Conservation (phyloP, 2,888 invertebrate genomes). For the Osmoderma eremita region DNA sequence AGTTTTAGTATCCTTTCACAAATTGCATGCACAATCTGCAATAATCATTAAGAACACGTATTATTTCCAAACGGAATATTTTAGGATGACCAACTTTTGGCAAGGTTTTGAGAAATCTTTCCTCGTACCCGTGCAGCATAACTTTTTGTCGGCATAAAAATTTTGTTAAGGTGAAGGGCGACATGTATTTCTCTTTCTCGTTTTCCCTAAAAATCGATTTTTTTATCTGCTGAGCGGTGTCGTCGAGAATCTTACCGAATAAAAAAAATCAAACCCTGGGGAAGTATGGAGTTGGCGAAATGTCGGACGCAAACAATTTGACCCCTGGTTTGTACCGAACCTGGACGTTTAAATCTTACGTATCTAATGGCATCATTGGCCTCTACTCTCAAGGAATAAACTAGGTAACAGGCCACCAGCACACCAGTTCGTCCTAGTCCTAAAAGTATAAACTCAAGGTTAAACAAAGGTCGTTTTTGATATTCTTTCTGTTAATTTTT, state of each 20-base stretch:
- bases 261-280: constrained; percentile 79
- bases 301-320: constrained; percentile 85
- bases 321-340: constrained; percentile 83
- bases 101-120: constrained; percentile 76
- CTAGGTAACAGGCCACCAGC: constrained; percentile 85
- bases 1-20: constrained; percentile 81
- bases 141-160: constrained; percentile 77
- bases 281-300: constrained; percentile 82
- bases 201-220: constrained; percentile 58
- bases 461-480: constrained; percentile 5
- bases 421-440: constrained; percentile 88
- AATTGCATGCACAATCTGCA: constrained; percentile 78
- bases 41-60: constrained; percentile 42
- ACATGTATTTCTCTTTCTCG: constrained; percentile 63
- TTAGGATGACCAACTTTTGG: constrained; percentile 73
- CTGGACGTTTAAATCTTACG: constrained; percentile 79
- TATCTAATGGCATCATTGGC: constrained; percentile 84
- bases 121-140: constrained; percentile 81
- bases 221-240: neutral
- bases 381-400: constrained; percentile 79
- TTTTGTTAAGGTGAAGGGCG: constrained; percentile 75
- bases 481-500: too few species aligned
- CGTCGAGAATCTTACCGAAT: constrained; percentile 67
- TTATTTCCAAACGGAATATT: neutral
- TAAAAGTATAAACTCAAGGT: constrained; percentile 55